These are phyloP conservation scores for Xestia rhomboidea DNA, from an alignment of 2,888 invertebrate species.

Conservation along the genomic window DNA sequence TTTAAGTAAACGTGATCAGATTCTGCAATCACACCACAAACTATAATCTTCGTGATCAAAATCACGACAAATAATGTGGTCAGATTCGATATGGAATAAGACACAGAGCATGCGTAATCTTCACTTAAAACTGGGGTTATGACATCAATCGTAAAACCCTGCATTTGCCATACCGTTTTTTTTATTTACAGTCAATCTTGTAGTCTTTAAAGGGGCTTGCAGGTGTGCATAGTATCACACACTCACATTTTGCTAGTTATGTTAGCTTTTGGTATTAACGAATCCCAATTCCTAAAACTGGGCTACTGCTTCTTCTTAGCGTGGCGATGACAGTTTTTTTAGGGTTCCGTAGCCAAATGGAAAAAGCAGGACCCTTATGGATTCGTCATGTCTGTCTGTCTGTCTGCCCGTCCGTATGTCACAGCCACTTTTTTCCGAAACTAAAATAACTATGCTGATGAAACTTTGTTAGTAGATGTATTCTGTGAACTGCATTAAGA, in stretches of 20 bases:
- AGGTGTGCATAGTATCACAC: neutral
- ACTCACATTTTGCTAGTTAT: neutral
- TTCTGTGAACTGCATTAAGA: too few relatives aligned
- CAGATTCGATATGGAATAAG: neutral
- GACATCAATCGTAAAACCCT: constrained; percentile 28
- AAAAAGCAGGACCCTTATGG: too few relatives aligned
- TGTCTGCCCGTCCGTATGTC: too few relatives aligned
- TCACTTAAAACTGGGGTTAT: neutral
- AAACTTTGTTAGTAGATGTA: too few relatives aligned
- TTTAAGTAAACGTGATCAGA: constrained; percentile 26
- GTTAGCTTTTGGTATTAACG: neutral
- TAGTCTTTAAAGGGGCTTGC: neutral
- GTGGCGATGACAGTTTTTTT: too few relatives aligned
- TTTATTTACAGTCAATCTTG: neutral
- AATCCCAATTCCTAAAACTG: neutral
- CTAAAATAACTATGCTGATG: too few relatives aligned
- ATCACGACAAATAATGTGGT: constrained; percentile 32
- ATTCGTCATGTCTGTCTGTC: too few relatives aligned
- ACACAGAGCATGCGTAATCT: neutral
- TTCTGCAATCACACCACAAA: constrained; percentile 14
- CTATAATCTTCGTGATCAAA: constrained; percentile 29
- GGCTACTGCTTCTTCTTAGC: too few relatives aligned
- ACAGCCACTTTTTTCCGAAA: too few relatives aligned
- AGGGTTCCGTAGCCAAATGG: too few relatives aligned
- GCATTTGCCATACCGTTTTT: neutral